Evolutionary conservation across 2,888 invertebrate species (phyloP).

Genomic region (Timandra comae): DNA sequence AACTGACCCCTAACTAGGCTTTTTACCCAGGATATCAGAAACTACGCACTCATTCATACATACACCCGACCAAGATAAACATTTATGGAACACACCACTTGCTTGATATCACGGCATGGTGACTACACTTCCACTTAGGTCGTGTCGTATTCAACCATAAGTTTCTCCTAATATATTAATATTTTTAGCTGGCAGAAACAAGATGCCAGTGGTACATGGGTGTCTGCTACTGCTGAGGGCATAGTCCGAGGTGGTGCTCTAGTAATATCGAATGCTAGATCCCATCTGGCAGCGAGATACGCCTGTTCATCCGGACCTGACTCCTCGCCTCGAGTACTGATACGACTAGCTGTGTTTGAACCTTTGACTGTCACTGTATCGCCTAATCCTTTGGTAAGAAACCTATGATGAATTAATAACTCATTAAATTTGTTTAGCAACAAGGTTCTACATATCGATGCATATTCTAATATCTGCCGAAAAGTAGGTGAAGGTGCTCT

Average conservation of each 20-base stretch:
- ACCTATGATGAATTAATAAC: no score
- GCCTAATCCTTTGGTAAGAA: conserved; percentile 79
- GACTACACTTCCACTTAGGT: no score
- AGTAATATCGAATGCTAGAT: conserved; percentile 75
- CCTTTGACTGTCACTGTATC: conserved; percentile 80
- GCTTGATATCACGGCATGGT: no score
- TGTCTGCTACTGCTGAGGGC: conserved; percentile 46
- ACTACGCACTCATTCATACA: no score
- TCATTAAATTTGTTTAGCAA: no score
- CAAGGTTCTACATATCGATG: no score
- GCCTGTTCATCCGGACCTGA: conserved; percentile 83
- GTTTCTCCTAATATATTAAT: not conserved
- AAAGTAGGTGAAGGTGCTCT: no score
- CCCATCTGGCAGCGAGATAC: conserved; percentile 82
- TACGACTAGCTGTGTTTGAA: conserved; percentile 80
- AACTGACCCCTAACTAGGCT: no score
- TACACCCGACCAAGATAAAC: no score
- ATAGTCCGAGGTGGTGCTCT: conserved; percentile 53
- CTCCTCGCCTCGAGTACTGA: conserved; percentile 79
- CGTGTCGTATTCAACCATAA: no score
- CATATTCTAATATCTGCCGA: no score
- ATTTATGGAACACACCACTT: not conserved
- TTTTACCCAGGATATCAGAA: no score
- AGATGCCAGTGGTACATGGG: conserved; percentile 57
- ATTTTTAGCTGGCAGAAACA: conserved; percentile 63